A percentile compares a stretch with the other conserved stretches of the same genome.
These are phyloP conservation scores for Limnephilus rhombicus DNA, from an alignment of 2,888 invertebrate species.

Conservation along the genomic window DNA sequence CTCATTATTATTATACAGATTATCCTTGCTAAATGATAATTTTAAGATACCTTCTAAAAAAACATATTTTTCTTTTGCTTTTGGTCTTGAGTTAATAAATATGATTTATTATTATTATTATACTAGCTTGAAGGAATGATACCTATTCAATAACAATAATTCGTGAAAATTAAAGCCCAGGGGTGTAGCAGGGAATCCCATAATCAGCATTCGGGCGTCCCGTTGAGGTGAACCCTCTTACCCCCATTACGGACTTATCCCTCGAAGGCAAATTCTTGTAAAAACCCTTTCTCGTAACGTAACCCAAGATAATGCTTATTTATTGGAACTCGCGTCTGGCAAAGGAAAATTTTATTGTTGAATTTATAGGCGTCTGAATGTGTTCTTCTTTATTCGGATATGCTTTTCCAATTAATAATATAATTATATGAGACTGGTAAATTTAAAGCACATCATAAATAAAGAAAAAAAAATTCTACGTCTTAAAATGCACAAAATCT, in stretches of 20 bases:
- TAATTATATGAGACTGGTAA: background rate
- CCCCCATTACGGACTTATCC: constrained; percentile 12
- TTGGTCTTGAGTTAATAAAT: background rate
- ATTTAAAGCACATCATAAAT: background rate
- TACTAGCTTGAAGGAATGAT: background rate
- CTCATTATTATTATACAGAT: too few species aligned
- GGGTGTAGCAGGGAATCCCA: constrained; percentile 3
- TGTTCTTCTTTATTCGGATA: background rate
- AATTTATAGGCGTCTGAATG: constrained; percentile 45
- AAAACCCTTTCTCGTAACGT: background rate
- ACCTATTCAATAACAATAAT: background rate
- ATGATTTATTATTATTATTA: background rate
- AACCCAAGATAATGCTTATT: constrained; percentile 14
- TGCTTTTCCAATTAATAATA: background rate
- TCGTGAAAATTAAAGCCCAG: background rate
- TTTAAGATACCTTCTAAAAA: too few species aligned
- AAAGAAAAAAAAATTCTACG: too few species aligned
- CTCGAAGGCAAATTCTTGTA: background rate
- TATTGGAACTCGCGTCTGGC: background rate
- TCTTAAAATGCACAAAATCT: too few species aligned
- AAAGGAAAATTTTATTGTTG: background rate
- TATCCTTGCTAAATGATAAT: too few species aligned
- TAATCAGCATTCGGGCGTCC: constrained; percentile 3
- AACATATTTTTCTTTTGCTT: background rate
- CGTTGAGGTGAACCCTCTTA: constrained; percentile 1